Conservation (phyloP, 2,797 vertebrate genomes). For the Cyprinella venusta region DNA sequence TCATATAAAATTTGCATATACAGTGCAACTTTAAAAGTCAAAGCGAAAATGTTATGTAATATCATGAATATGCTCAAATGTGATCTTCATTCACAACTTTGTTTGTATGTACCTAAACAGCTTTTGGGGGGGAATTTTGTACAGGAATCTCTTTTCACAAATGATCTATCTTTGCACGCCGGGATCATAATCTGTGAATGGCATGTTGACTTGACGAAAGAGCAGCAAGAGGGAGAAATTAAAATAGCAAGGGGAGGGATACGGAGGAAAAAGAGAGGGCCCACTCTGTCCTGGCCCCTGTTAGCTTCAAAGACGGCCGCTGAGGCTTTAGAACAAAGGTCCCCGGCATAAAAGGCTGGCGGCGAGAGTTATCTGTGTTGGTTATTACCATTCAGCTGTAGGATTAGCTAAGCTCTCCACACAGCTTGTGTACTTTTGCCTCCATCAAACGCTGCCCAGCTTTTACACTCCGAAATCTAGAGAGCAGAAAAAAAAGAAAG, state of each 20-base stretch:
- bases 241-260: constrained; percentile 47
- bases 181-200: constrained; percentile 84
- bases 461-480: constrained; percentile 61
- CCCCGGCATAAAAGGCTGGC: constrained; percentile 75
- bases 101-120: not conserved
- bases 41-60: not conserved
- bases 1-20: not conserved
- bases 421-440: constrained; percentile 69
- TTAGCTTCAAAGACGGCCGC: constrained; percentile 82
- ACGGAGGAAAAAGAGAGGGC: constrained; percentile 65
- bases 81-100: constrained; percentile 17
- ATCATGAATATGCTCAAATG: not conserved
- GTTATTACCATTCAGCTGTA: constrained; percentile 73
- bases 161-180: constrained; percentile 74
- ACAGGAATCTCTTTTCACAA: constrained; percentile 65
- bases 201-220: constrained; percentile 70
- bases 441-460: constrained; percentile 63
- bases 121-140: not conserved
- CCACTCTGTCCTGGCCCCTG: constrained; percentile 60
- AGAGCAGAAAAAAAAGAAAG: constrained; percentile 40
- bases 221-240: constrained; percentile 42
- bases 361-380: constrained; percentile 77
- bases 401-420: constrained; percentile 69
- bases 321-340: constrained; percentile 81
- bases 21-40: not conserved